These are phyloP conservation scores for Catagonus wagneri DNA, from an alignment of 2,113 vertebrate species.

Conservation along the genomic window DNA sequence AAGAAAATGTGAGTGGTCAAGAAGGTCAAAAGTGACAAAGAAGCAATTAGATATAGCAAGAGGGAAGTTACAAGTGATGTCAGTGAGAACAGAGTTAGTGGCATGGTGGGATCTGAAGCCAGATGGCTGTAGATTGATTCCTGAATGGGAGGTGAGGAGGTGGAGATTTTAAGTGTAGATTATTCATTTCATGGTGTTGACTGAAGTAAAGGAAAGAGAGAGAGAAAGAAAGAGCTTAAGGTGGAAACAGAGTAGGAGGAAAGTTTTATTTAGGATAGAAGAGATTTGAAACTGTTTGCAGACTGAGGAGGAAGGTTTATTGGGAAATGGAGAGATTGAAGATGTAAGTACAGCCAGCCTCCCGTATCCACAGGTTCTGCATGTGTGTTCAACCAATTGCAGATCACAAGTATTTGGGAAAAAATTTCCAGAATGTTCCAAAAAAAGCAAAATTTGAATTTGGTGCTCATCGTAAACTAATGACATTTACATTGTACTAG, in stretches of 20 bases:
- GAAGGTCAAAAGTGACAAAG: constrained; percentile 9
- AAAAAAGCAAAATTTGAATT: background rate
- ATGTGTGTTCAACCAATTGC: background rate
- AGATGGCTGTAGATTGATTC: background rate
- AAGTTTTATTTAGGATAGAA: background rate
- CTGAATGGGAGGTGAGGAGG: constrained; percentile 8
- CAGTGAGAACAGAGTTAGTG: background rate
- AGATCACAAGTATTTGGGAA: background rate
- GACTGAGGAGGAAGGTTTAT: background rate
- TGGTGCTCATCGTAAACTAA: background rate
- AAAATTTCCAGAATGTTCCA: background rate
- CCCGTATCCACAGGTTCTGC: background rate
- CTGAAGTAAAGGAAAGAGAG: background rate
- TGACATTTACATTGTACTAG: background rate
- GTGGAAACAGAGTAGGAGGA: background rate
- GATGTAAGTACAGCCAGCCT: background rate
- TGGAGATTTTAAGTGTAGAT: constrained; percentile 13
- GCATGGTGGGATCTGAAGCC: background rate
- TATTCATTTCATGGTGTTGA: background rate
- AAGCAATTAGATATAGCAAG: constrained; percentile 26
- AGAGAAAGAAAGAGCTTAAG: background rate
- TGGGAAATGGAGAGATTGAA: background rate
- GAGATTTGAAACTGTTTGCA: background rate
- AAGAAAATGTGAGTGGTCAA: background rate
- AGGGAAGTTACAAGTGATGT: background rate